Evolutionary conservation across 2,113 vertebrate species (phyloP), one percentile per base, ranked within the genome.

Genomic region (Tursiops truncatus): DNA sequence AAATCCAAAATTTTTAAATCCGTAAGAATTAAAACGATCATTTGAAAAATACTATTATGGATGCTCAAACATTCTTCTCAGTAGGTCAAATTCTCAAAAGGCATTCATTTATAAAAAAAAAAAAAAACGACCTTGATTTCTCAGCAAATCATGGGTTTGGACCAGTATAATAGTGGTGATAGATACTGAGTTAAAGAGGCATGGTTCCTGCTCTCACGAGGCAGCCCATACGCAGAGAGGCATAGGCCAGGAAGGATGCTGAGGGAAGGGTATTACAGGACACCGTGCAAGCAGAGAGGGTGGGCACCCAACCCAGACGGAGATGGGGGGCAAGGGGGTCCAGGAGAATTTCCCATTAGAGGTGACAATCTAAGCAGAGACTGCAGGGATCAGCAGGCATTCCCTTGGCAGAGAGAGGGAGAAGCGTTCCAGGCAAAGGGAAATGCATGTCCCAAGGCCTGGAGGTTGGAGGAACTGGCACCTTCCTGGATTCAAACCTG

Each of bases 1-100:
- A 92, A 65, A 65, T 41, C 71, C 12, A 36, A 38, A 95, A 67
- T 77, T 63, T 70, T 13, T 76, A 83, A 89, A 70, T 89, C 65
- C 70, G 62, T 4, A 67, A 47, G 76, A 77, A 56, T 77, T 63
- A 85, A 56, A 89, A 80, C 6, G 63, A 83, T 70, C 41, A 84
- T 91, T 86, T 86, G 36, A 31, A 77, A 85, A 89, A 73, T 62
- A 70, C 20, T n/a, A 41, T 12, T 58, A 77, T 50, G 38, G 18
- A 74, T 60, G 13, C 18, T 62, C 62, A 62, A 67, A 53, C 7
- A 31, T 50, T 58, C 23, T 76, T 63, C 70, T 62, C 14, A 38
- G 41, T 67, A 38, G 6, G 65, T 47, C 15, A 76, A 76, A 33
- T 77, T 94, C 25, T 71, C 88, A 95, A 65, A 82, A 91, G 53